Evolutionary conservation across 1,140 invertebrate genomes (phyloP).

Genomic region (Harlomillsia oculata): DNA sequence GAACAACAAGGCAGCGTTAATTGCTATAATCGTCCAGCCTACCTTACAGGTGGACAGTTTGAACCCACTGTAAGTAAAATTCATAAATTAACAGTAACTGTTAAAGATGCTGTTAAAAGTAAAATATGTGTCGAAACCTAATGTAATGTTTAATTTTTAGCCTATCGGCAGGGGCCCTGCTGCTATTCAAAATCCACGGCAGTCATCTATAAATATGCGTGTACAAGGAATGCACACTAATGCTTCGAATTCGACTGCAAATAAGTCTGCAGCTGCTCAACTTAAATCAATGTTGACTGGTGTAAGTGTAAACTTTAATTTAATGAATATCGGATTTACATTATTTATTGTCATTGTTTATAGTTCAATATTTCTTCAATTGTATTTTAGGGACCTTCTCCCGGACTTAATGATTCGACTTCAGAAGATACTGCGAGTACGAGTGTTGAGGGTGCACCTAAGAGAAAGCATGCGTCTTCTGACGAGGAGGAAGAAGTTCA

Average conservation of each 20-base stretch:
- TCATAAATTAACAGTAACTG: conserved; percentile 36
- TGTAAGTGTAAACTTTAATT: conserved; percentile 13
- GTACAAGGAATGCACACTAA: conserved; percentile 36
- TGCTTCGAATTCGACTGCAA: conserved; percentile 21
- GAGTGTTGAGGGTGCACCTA: conserved; percentile 33
- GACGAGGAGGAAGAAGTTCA: conserved; percentile 60
- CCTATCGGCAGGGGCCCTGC: conserved; percentile 25
- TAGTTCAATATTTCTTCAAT: not conserved
- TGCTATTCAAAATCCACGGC: conserved; percentile 37
- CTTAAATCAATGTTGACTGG: conserved; percentile 37
- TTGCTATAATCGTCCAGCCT: conserved; percentile 53
- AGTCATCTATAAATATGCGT: conserved; percentile 41
- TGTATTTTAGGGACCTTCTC: not conserved
- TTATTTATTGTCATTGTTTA: not conserved
- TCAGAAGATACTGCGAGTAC: not conserved
- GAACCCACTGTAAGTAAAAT: conserved; percentile 50
- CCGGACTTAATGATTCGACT: conserved; percentile 4
- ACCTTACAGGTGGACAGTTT: conserved; percentile 60
- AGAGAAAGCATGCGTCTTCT: conserved; percentile 42
- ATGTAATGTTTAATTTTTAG: conserved; percentile 32
- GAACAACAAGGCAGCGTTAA: conserved; percentile 39
- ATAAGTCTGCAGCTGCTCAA: conserved; percentile 37
- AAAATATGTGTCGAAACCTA: too few species aligned
- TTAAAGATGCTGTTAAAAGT: too few species aligned
- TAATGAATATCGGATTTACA: not conserved